Conservation (phyloP, 2,797 vertebrate genomes). For the Channa striata region DNA sequence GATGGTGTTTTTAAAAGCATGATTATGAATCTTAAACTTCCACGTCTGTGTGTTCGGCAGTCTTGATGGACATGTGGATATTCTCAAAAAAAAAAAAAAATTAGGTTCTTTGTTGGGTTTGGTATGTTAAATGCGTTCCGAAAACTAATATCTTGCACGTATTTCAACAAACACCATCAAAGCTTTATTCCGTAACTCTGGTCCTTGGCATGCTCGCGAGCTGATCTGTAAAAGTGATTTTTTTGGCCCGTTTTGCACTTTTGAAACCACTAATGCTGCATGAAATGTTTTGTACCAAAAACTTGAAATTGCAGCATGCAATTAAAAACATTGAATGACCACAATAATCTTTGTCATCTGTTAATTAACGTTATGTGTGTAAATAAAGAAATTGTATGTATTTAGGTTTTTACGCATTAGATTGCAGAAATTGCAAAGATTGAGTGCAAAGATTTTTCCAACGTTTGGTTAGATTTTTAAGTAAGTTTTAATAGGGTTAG, state of each 20-base stretch:
- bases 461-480: neutral
- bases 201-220: slow-evolving; percentile 78
- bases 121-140: slow-evolving; percentile 45
- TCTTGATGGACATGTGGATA: slow-evolving; percentile 56
- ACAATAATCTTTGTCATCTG: slow-evolving; percentile 45
- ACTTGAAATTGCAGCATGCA: slow-evolving; percentile 78
- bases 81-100: slow-evolving; percentile 55
- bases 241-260: slow-evolving; percentile 83
- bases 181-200: slow-evolving; percentile 68
- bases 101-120: slow-evolving; percentile 65
- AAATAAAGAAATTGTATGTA: too few species aligned
- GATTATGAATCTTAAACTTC: slow-evolving; percentile 61
- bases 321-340: slow-evolving; percentile 71
- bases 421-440: neutral
- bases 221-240: slow-evolving; percentile 72
- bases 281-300: slow-evolving; percentile 83
- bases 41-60: slow-evolving; percentile 60
- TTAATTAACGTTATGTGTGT: slow-evolving; percentile 21
- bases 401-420: neutral
- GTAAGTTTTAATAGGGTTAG: neutral
- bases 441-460: neutral
- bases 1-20: slow-evolving; percentile 71
- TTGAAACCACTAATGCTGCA: slow-evolving; percentile 82
- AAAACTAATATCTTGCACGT: slow-evolving; percentile 71
- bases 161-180: slow-evolving; percentile 59